Conservation (phyloP, 2,797 vertebrate genomes). For the Pangasius larnaudii region DNA sequence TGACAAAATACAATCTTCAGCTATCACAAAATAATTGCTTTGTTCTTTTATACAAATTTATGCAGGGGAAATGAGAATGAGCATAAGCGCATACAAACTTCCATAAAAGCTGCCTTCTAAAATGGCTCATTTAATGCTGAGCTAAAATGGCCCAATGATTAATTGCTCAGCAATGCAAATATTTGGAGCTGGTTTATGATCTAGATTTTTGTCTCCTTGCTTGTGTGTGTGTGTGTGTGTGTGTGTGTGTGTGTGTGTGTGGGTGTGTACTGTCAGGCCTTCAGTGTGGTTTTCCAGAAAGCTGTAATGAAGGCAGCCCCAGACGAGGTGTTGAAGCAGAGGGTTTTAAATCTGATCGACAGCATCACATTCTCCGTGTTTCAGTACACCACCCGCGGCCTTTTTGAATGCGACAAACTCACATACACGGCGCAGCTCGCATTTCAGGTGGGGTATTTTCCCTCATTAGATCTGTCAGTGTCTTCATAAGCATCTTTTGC, state of each 20-base stretch:
- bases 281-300: conserved; percentile 90
- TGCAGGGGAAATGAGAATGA: conserved; percentile 31
- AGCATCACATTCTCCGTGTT: conserved; percentile 91
- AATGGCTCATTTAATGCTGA: conserved; percentile 38
- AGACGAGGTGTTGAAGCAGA: conserved; percentile 75
- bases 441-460: conserved; percentile 79
- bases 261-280: conserved; percentile 77
- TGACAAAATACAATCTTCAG: conserved; percentile 47
- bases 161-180: conserved; percentile 15
- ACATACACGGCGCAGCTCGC: conserved; percentile 82
- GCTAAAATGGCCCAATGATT: neutral
- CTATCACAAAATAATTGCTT: conserved; percentile 53
- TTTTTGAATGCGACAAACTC: conserved; percentile 92
- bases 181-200: conserved; percentile 17
- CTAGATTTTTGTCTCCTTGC: conserved; percentile 18
- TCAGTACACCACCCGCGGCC: conserved; percentile 91
- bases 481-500: neutral
- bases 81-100: conserved; percentile 1
- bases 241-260: conserved; percentile 31
- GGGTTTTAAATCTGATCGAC: conserved; percentile 86
- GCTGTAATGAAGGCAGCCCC: conserved; percentile 83
- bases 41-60: conserved; percentile 46
- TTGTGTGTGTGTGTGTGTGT: conserved; percentile 36
- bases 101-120: conserved; percentile 36
- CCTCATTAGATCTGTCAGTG: neutral